Evolutionary conservation across 2,888 invertebrate genomes (phyloP), one percentile per base, ranked within the genome.

Genomic region (Steinernema carpocapsae): DNA sequence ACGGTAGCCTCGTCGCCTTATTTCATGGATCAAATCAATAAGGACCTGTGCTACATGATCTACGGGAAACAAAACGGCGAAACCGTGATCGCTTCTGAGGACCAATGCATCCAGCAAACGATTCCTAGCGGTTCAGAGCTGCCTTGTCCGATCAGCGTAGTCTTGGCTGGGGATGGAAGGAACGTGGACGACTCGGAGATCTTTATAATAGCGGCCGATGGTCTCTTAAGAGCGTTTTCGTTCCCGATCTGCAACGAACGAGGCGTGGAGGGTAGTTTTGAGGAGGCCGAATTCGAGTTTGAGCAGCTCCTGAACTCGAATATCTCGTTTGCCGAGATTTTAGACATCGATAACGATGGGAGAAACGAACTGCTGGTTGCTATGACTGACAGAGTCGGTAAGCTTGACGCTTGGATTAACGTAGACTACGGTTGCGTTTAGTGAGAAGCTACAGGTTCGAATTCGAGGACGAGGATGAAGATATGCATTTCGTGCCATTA

Each of bases 351-450:
- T 46, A 46, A 59, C n/a, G 81, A 81, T 46, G 74, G 73, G 17
- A 48, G 43, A n/a, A 72, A 37, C 24, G 79, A 80, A 42, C 45
- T 79, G 26, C 43, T 82, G 7, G 79, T 79, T 12, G 73, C 80
- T 71, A 80, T 79, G 81, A 79, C 79, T 26, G 79, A 79, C 51
- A 48, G 81, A 59, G 81, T 82, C 19, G 78, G 78, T 79, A 56
- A 72, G 22, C 6, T 70, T 4, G 3, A 32, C 22, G 1, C 19
- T 70, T 3, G 17, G 3, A 45, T 43, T 32, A 45, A 6, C 42
- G 1, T 59, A 7, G 29, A 42, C 10, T 24, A 10, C 56, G 42
- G 14, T 12, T 1, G 14, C 22, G 14, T 79, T 75, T 26, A 78
- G 81, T 79, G 3, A 71, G 79, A 26, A 74, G 80, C n/a, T 79